A percentile compares a stretch with the other conserved stretches of the same genome.
These are phyloP conservation scores for Cuculus canorus DNA, from an alignment of 2,797 vertebrate species.

Conservation along the genomic window DNA sequence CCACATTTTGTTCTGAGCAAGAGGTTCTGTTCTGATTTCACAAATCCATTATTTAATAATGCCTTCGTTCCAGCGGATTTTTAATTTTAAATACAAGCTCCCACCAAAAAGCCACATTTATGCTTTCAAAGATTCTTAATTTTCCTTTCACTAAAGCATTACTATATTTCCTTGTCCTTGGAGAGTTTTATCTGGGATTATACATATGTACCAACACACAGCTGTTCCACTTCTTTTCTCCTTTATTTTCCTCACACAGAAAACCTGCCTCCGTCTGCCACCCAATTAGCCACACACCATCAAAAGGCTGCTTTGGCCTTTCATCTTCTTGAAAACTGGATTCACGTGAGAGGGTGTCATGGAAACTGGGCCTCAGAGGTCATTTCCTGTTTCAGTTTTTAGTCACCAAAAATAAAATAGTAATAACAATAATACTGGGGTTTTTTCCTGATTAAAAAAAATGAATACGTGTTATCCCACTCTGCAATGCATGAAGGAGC, in stretches of 20 bases:
- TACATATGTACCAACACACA: conserved; percentile 84
- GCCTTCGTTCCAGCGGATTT: background rate
- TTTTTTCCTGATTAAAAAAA: conserved; percentile 67
- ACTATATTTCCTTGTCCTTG: conserved; percentile 78
- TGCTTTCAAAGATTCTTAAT: conserved; percentile 37
- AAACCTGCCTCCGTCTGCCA: conserved; percentile 77
- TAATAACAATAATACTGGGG: conserved; percentile 16
- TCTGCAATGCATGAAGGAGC: conserved; percentile 9
- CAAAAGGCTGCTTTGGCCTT: conserved; percentile 81
- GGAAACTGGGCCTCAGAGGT: conserved; percentile 85
- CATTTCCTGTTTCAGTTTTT: conserved; percentile 86
- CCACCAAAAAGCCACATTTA: background rate
- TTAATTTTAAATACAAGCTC: background rate
- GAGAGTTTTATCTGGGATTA: conserved; percentile 77
- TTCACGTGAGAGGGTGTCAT: conserved; percentile 85
- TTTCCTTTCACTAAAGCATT: conserved; percentile 37
- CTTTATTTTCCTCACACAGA: conserved; percentile 75
- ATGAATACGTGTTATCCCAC: conserved; percentile 39
- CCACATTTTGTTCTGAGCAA: background rate
- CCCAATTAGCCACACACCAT: conserved; percentile 88
- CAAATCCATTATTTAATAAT: background rate
- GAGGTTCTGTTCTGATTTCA: background rate
- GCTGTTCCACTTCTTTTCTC: conserved; percentile 79
- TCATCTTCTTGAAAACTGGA: conserved; percentile 85
- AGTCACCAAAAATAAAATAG: conserved; percentile 68